Conservation (phyloP, 2,888 invertebrate species). For the Philopedon plagiatum region DNA sequence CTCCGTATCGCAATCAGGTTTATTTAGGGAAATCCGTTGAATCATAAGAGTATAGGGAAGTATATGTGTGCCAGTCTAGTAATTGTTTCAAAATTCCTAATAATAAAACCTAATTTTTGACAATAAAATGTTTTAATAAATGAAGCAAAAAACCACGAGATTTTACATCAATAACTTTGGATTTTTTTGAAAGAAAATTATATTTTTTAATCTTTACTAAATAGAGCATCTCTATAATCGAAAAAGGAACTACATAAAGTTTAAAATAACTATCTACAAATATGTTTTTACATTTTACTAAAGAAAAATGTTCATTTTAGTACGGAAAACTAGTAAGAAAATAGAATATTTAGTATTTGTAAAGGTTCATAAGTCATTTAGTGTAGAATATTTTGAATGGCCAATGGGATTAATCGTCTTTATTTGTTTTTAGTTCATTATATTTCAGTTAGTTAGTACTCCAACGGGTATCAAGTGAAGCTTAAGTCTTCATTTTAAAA, state of each 20-base stretch:
- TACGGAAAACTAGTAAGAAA: constrained; percentile 37
- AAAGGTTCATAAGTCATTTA: constrained; percentile 4
- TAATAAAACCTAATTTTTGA: neutral
- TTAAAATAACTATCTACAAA: constrained; percentile 15
- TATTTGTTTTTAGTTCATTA: too few species aligned
- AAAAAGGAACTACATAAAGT: constrained; percentile 13
- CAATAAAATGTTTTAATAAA: neutral
- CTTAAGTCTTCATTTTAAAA: too few species aligned
- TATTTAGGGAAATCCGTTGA: too few species aligned
- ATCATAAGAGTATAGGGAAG: too few species aligned
- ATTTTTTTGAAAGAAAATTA: constrained; percentile 1
- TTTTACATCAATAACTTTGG: constrained; percentile 36
- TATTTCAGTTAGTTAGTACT: too few species aligned
- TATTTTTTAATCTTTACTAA: neutral
- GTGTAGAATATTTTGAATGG: too few species aligned
- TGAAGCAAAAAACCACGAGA: constrained; percentile 8
- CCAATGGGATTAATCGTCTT: too few species aligned
- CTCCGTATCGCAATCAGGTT: too few species aligned
- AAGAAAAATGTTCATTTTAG: constrained; percentile 27
- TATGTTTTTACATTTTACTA: constrained; percentile 27
- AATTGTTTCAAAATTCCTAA: neutral
- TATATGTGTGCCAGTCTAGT: too few species aligned
- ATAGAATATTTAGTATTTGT: constrained; percentile 11
- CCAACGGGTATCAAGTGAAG: too few species aligned
- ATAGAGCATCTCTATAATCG: constrained; percentile 13